Conservation (phyloP, 2,113 vertebrate species). For the Oncorhynchus tshawytscha region DNA sequence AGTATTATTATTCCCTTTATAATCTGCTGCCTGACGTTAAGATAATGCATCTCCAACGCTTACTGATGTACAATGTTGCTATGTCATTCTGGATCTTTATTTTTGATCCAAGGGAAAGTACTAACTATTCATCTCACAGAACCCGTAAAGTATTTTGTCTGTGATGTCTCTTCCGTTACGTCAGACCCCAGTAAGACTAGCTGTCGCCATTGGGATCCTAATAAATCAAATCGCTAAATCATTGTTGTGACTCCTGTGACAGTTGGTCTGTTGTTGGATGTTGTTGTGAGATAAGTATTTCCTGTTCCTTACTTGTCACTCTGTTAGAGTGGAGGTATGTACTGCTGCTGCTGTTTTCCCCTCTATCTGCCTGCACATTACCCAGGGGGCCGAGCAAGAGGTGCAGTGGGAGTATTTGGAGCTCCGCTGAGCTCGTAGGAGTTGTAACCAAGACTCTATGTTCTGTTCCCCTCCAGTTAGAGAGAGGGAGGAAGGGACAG, state of each 20-base stretch:
- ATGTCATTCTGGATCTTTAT: too few relatives aligned
- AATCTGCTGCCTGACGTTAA: too few relatives aligned
- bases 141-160: too few relatives aligned
- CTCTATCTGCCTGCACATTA: conserved; percentile 31
- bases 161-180: too few relatives aligned
- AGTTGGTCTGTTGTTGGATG: conserved; percentile 18
- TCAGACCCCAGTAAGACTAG: too few relatives aligned
- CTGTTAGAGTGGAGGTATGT: too few relatives aligned
- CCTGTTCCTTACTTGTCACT: conserved; percentile 4
- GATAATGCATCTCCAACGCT: too few relatives aligned
- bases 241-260: neutral
- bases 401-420: conserved; percentile 61
- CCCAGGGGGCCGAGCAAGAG: conserved; percentile 48
- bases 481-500: conserved; percentile 20
- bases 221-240: neutral
- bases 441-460: conserved; percentile 51
- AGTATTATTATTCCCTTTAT: too few relatives aligned
- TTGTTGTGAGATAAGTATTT: conserved; percentile 49
- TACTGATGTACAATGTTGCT: too few relatives aligned
- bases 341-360: conserved; percentile 45
- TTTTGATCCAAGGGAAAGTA: too few relatives aligned
- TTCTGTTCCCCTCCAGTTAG: conserved; percentile 46
- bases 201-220: too few relatives aligned
- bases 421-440: conserved; percentile 58
- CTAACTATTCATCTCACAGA: too few relatives aligned